These are phyloP conservation scores for Enteromius radiatus DNA, from an alignment of 2,797 vertebrate species.

Conservation along the genomic window DNA sequence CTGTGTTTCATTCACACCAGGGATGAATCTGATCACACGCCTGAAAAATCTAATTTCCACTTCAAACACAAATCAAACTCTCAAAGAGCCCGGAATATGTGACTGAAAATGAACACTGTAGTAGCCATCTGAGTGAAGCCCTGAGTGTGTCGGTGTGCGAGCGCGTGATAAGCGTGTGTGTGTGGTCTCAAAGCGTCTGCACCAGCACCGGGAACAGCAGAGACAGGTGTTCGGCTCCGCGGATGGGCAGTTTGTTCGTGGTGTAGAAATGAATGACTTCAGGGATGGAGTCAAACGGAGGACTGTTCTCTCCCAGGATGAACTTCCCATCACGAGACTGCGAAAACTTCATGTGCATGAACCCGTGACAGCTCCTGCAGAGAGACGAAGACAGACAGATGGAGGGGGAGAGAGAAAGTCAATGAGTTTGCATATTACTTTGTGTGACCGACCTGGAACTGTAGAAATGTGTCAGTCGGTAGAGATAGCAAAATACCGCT, in stretches of 20 bases:
- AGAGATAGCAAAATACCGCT: background rate
- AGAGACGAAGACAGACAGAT: constrained; percentile 14
- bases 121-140: constrained; percentile 42
- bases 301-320: constrained; percentile 89
- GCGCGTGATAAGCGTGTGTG: constrained; percentile 53
- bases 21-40: background rate
- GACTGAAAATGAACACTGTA: constrained; percentile 44
- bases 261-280: constrained; percentile 89
- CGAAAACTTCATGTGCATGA: constrained; percentile 92
- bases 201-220: constrained; percentile 87
- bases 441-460: background rate
- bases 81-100: constrained; percentile 1
- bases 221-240: constrained; percentile 87
- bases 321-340: constrained; percentile 83
- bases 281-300: constrained; percentile 86
- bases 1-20: background rate
- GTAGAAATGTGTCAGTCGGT: background rate
- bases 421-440: background rate
- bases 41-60: background rate
- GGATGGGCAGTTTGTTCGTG: constrained; percentile 86
- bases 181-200: constrained; percentile 80
- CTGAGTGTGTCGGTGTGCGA: constrained; percentile 58
- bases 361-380: constrained; percentile 91
- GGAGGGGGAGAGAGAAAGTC: background rate
- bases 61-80: constrained; percentile 9